A percentile compares a stretch with the other conserved stretches of the same genome.
These are phyloP conservation scores for Echinops telfairi DNA, from an alignment of 2,113 vertebrate genomes.

Conservation along the genomic window DNA sequence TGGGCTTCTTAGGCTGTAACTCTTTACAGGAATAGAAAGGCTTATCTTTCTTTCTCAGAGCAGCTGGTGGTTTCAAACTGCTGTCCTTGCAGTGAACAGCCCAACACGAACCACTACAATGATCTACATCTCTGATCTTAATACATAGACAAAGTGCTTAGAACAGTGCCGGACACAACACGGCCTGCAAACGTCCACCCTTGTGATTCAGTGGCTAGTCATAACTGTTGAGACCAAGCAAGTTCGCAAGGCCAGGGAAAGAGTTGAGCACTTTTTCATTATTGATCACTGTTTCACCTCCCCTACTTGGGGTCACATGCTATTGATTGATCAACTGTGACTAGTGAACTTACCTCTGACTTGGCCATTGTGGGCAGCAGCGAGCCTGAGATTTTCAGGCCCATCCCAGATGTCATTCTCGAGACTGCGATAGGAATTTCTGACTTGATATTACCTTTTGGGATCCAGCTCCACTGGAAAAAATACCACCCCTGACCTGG, in stretches of 20 bases:
- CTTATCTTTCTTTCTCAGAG: too few species aligned
- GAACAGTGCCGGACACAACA: not conserved
- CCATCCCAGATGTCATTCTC: conserved; percentile 43
- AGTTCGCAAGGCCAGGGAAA: not conserved
- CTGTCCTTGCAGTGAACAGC: too few species aligned
- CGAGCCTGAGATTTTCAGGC: not conserved
- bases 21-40: too few species aligned
- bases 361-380: not conserved
- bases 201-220: not conserved
- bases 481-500: not conserved
- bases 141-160: not conserved
- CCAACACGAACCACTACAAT: too few species aligned
- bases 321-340: not conserved
- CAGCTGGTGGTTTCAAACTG: too few species aligned
- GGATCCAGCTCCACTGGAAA: conserved; percentile 14
- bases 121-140: not conserved
- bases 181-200: not conserved
- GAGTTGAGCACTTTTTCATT: too few species aligned
- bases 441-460: conserved; percentile 5
- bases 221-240: not conserved
- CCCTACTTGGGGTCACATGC: not conserved
- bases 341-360: not conserved
- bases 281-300: not conserved
- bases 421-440: not conserved
- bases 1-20: too few species aligned